Conservation (phyloP, 2,888 invertebrate genomes). For the Macaria liturata region DNA sequence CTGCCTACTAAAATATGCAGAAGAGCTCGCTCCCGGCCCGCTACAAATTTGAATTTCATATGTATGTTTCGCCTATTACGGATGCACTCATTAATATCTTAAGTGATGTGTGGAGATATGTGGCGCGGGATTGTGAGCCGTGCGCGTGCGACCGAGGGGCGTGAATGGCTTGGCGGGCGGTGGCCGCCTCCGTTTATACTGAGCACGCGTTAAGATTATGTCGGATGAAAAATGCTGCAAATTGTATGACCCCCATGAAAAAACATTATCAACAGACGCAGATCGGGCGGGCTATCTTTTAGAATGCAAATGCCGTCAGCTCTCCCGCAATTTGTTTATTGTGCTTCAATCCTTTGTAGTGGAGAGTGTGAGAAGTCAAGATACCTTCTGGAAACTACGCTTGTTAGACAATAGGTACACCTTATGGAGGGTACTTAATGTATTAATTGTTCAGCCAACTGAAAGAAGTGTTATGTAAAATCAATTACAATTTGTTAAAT, state of each 20-base stretch:
- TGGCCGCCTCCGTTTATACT: slow-evolving; percentile 60
- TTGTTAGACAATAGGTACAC: too few relatives aligned
- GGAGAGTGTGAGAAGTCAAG: slow-evolving; percentile 3
- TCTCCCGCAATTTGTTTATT: slow-evolving; percentile 36
- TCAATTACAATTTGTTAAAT: too few relatives aligned
- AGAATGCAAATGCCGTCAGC: slow-evolving; percentile 67
- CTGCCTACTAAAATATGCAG: slow-evolving; percentile 82
- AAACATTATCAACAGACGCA: slow-evolving; percentile 74
- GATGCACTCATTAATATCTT: slow-evolving; percentile 83
- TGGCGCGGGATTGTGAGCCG: slow-evolving; percentile 55
- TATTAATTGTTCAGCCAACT: too few relatives aligned
- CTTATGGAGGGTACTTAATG: too few relatives aligned
- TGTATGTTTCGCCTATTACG: slow-evolving; percentile 82
- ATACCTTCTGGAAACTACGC: not conserved
- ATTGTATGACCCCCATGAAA: slow-evolving; percentile 78
- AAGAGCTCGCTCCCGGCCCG: slow-evolving; percentile 76
- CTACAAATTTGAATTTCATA: slow-evolving; percentile 83
- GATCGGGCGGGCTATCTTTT: slow-evolving; percentile 64
- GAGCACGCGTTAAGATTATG: slow-evolving; percentile 74
- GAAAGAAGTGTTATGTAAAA: too few relatives aligned
- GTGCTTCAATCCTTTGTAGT: slow-evolving; percentile 28
- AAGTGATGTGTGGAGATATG: slow-evolving; percentile 74
- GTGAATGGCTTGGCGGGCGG: slow-evolving; percentile 32
- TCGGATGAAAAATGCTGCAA: slow-evolving; percentile 78
- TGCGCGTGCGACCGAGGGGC: slow-evolving; percentile 41